Evolutionary conservation across 2,113 vertebrate species (phyloP).

Genomic region (Rhinoderma darwinii): DNA sequence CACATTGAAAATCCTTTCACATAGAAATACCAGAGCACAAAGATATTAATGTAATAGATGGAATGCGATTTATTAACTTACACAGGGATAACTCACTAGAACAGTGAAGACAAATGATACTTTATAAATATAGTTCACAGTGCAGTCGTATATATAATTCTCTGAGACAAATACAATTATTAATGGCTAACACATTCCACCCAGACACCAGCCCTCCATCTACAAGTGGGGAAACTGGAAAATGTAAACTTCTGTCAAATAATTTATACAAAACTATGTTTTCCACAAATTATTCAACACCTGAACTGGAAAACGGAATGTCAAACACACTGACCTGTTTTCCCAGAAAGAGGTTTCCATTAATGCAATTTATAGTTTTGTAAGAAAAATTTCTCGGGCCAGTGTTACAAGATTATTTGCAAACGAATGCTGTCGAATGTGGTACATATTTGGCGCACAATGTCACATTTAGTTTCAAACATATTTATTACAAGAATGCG

Average conservation of each 20-base stretch:
- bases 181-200: conserved; percentile 16
- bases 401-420: background rate
- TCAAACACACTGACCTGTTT: background rate
- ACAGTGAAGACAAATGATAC: background rate
- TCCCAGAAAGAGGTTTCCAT: background rate
- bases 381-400: background rate
- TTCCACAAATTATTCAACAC: conserved; percentile 24
- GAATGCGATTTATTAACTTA: background rate
- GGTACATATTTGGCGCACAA: no score
- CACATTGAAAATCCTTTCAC: background rate
- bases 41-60: background rate
- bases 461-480: no score
- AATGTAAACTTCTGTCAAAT: conserved; percentile 23
- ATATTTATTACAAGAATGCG: no score
- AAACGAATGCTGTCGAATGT: no score
- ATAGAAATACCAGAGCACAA: background rate
- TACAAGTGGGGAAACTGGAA: background rate
- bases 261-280: background rate
- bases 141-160: background rate
- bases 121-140: background rate
- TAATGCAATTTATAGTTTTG: background rate
- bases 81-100: background rate
- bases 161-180: conserved; percentile 1
- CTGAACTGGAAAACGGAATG: background rate
- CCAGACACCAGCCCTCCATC: background rate